Percentiles rank a stretch among this genome's conserved stretches.
Evolutionary conservation across 2,113 vertebrate genomes (phyloP).

Genomic region (Nannospalax galili): DNA sequence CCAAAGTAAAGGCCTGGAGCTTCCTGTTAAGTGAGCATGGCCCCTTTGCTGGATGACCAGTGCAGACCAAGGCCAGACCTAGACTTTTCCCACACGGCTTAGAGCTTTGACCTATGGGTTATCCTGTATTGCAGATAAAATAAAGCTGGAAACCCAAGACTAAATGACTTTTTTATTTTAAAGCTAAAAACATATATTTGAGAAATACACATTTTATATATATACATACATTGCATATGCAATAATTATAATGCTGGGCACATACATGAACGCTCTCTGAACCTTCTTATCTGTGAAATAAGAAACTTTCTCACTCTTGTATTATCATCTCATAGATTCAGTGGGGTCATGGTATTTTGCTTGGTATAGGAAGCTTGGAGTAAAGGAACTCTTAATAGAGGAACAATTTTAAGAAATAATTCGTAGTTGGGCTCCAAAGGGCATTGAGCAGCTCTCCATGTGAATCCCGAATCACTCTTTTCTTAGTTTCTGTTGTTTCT

Average conservation of each 20-base stretch:
- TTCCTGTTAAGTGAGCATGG: too few relatives aligned
- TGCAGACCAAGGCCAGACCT: too few relatives aligned
- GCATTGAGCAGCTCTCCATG: neutral
- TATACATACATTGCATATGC: too few relatives aligned
- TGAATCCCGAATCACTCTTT: neutral
- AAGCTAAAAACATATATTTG: neutral
- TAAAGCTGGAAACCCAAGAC: neutral
- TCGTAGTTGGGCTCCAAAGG: neutral
- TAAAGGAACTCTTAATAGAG: neutral
- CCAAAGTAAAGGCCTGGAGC: too few relatives aligned
- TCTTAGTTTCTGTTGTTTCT: neutral
- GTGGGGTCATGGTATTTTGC: neutral
- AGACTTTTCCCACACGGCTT: too few relatives aligned
- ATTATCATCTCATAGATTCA: neutral
- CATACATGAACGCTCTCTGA: neutral
- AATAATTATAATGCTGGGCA: neutral
- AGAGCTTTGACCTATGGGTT: neutral
- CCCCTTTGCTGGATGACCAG: too few relatives aligned
- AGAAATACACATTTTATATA: neutral
- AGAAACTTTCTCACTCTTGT: neutral
- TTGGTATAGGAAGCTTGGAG: neutral
- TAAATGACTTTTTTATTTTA: neutral
- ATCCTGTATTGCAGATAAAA: neutral
- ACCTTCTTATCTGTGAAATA: neutral
- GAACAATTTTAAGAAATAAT: conserved; percentile 12